Conservation (phyloP, 2,797 vertebrate genomes). For the Poecilia picta region DNA sequence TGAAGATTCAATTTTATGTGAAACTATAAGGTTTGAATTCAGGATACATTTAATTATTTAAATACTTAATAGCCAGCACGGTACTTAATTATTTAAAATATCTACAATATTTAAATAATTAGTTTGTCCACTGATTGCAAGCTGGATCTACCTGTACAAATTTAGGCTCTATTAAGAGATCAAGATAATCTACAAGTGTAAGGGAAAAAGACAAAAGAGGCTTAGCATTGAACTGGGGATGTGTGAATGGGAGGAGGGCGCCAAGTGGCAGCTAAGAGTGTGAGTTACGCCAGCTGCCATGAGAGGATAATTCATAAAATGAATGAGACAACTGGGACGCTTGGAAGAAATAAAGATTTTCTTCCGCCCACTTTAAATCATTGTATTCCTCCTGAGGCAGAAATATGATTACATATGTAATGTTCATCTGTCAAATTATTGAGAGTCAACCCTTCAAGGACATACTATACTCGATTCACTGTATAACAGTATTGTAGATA, state of each 20-base stretch:
- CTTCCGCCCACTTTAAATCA: conserved; percentile 36
- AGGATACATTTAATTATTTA: background rate
- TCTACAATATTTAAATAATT: background rate
- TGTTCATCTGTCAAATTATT: conserved; percentile 33
- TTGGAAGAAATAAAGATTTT: conserved; percentile 27
- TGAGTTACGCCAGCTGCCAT: conserved; percentile 19
- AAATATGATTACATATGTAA: conserved; percentile 41
- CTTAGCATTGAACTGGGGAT: conserved; percentile 1
- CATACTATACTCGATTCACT: conserved; percentile 3
- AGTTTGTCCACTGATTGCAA: background rate
- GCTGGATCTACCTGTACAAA: background rate
- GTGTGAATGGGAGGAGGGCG: background rate
- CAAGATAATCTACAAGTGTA: background rate
- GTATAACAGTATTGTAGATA: conserved; percentile 19
- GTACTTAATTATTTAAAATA: background rate
- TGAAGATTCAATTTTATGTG: background rate
- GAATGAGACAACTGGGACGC: conserved; percentile 17
- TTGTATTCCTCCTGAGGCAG: conserved; percentile 33
- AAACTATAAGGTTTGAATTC: background rate
- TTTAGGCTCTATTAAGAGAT: conserved; percentile 7
- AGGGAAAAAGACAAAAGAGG: conserved; percentile 10
- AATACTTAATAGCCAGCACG: background rate
- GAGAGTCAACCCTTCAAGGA: conserved; percentile 9
- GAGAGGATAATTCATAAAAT: conserved; percentile 40
- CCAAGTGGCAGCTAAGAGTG: conserved; percentile 11